Percentiles rank a stretch among this genome's conserved stretches.
Evolutionary conservation across 2,113 vertebrate genomes (phyloP).

Genomic region (Ahaetulla prasina): DNA sequence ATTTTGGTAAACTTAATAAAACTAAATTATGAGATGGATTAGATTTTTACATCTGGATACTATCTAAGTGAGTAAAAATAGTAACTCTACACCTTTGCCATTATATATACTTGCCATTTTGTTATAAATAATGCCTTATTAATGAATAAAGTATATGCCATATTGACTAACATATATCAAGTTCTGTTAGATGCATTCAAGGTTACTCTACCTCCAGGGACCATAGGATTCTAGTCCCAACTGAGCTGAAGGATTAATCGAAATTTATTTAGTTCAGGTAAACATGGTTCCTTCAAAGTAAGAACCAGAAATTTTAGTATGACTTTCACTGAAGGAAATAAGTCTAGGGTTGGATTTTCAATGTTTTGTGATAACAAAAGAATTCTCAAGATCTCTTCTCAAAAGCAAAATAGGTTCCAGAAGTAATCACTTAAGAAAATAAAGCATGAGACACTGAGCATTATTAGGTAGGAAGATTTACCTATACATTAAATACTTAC

Average conservation of each 20-base stretch:
- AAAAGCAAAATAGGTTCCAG: background rate
- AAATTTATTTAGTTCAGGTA: background rate
- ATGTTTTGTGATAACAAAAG: background rate
- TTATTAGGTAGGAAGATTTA: background rate
- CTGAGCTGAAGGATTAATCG: background rate
- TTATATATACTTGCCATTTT: conserved; percentile 12
- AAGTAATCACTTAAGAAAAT: background rate
- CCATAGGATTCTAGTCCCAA: background rate
- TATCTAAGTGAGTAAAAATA: background rate
- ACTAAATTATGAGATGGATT: background rate
- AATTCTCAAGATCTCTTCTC: background rate
- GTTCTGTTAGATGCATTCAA: background rate
- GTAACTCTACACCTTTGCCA: background rate
- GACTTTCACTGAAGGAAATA: background rate
- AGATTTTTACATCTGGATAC: background rate
- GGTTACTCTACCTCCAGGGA: background rate
- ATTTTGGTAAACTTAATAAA: background rate
- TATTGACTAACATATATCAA: background rate
- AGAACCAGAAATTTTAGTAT: background rate
- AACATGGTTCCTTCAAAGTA: background rate
- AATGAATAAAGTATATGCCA: background rate
- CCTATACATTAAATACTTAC: background rate
- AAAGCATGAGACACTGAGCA: background rate
- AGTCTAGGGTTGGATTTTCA: background rate
- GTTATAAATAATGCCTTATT: background rate